Base-by-base conservation (phyloP, 2,797 vertebrate species). In the Adrianichthys oophorus region DNA sequence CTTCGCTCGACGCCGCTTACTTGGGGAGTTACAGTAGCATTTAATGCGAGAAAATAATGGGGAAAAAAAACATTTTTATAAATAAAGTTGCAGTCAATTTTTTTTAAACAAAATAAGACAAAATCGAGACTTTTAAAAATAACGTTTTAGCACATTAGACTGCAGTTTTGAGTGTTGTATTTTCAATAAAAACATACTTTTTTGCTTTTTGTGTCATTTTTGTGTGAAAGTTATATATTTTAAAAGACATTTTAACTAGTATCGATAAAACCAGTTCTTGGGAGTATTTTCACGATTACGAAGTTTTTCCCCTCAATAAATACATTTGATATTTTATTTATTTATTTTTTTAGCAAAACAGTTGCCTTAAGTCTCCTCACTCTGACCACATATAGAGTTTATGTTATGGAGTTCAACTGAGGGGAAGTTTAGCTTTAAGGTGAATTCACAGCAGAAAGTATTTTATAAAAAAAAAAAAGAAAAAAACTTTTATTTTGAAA, bases 171-270 rank as follows among this genome's bases (percentile, higher is more conserved):
- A 56, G 37, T 72, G 58, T 69, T 71, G 21, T 65, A 61, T 66
- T 67, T 48, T 42, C 41, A 90, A 89, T 83, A 90, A 89, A 85
- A 41, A 68, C 32, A 21, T 19, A 12, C 72, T 83, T 71, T 63
- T 64, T 4, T 58, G 16, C 5, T 13, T 59, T 77, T 58, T 76
- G 66, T 76, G 43, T 79, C 51, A 57, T 79, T 65, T 82, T 76
- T 78, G 52, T 78, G 59, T 74, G 42, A 59, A 78, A 86, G 57
- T 85, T 77, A 40, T 70, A 68, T 66, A 1, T 48, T 55, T 48
- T 46, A 6, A 15, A 47, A 21, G 47, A 23, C 15, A 54, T 48
- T 49, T 6, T 55, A 58, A 47, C 5, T 1, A 41, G n/a, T 4
- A 5, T 43, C 23, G 16, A 21, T 42, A 23, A 32, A 32, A 16